Evolutionary conservation across 1,140 invertebrate genomes (phyloP).

Genomic region (Hylyphantes graminicola): DNA sequence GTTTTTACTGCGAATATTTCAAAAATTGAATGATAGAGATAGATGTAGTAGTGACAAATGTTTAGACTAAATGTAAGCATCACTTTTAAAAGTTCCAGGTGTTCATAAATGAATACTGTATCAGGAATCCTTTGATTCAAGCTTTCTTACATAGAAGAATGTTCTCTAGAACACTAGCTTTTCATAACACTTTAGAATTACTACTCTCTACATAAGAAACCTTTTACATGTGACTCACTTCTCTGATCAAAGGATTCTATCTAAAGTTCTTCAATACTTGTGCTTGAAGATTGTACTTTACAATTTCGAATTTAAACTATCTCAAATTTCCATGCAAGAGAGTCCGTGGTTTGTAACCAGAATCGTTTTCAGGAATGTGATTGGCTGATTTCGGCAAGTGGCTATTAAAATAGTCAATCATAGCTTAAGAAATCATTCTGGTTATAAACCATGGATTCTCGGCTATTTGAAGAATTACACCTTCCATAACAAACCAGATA

Average conservation of each 20-base stretch:
- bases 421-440: no score
- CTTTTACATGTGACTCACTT: not conserved
- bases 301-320: no score
- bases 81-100: not conserved
- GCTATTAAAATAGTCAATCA: not conserved
- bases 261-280: constrained; percentile 19
- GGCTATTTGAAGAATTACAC: no score
- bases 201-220: no score
- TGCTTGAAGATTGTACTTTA: constrained; percentile 1
- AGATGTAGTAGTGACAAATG: no score
- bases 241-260: constrained; percentile 54
- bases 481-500: not conserved
- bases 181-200: no score
- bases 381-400: not conserved
- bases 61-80: no score
- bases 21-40: no score
- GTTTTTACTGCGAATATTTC: no score
- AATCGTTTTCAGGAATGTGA: not conserved
- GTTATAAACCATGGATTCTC: no score
- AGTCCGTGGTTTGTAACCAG: not conserved
- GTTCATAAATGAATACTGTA: constrained; percentile 16
- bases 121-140: constrained; percentile 32
- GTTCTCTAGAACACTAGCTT: no score
- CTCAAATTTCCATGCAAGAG: no score
- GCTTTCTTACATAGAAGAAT: not conserved